These are phyloP conservation scores for Proales similis DNA, from an alignment of 1,140 invertebrate species.

Conservation along the genomic window DNA sequence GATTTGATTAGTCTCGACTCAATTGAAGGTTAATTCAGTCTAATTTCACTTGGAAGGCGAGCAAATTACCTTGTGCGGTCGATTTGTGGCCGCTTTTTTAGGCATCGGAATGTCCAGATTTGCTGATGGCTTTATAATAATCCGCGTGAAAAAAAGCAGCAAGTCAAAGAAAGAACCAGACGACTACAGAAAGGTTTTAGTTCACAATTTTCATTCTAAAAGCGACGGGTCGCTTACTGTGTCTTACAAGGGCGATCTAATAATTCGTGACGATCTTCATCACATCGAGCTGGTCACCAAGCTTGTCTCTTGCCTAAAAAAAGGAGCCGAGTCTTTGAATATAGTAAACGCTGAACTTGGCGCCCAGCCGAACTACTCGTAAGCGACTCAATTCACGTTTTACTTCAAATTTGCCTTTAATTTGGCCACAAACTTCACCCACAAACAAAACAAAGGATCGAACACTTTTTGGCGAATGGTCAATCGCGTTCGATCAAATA, in stretches of 20 bases:
- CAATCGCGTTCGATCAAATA: conserved; percentile 5
- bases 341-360: not conserved
- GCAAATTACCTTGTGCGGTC: too few species aligned
- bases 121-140: conserved; percentile 9
- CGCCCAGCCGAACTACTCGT: conserved; percentile 6
- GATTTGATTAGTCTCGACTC: conserved; percentile 9
- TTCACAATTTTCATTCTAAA: not conserved
- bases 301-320: not conserved
- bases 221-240: not conserved
- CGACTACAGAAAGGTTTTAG: conserved; percentile 12
- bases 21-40: too few species aligned
- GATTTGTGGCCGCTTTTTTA: too few species aligned
- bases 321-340: conserved; percentile 1
- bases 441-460: too few species aligned
- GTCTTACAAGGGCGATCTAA: conserved; percentile 24
- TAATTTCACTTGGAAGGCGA: too few species aligned
- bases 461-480: conserved; percentile 26
- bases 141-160: conserved; percentile 12
- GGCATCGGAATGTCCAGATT: conserved; percentile 9
- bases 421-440: too few species aligned
- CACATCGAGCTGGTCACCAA: conserved; percentile 31
- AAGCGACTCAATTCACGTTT: not conserved
- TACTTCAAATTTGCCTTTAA: not conserved
- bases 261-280: conserved; percentile 9
- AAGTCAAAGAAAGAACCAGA: conserved; percentile 11